These are phyloP conservation scores for Eufriesea mexicana DNA, from an alignment of 1,140 invertebrate species.

Conservation along the genomic window DNA sequence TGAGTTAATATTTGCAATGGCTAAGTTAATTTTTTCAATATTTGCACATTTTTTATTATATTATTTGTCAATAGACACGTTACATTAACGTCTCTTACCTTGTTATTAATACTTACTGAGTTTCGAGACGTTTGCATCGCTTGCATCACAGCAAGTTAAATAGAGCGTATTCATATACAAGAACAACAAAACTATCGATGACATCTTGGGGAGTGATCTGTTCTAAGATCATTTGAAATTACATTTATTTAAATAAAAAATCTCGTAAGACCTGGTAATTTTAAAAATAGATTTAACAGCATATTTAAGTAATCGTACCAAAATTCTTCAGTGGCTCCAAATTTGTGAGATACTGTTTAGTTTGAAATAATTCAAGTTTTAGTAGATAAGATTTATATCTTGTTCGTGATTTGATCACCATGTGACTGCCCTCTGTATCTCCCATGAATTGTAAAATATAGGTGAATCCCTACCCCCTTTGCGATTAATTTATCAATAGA, in stretches of 20 bases:
- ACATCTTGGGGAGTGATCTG: constrained; percentile 34
- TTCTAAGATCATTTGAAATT: constrained; percentile 24
- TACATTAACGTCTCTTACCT: neutral
- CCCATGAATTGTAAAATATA: constrained; percentile 29
- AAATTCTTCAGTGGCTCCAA: neutral
- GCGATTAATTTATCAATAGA: neutral
- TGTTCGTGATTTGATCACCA: neutral
- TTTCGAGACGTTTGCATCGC: constrained; percentile 25
- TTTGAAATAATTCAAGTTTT: neutral
- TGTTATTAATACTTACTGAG: constrained; percentile 46
- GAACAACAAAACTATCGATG: constrained; percentile 34
- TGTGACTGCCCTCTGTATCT: constrained; percentile 31
- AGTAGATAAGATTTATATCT: neutral
- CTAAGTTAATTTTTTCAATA: constrained; percentile 19
- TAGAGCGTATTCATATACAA: constrained; percentile 48
- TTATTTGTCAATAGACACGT: neutral
- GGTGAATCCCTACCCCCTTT: constrained; percentile 30
- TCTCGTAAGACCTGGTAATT: neutral
- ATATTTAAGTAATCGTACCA: neutral
- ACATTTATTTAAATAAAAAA: neutral
- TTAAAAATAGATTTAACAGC: constrained; percentile 54
- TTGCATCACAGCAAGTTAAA: constrained; percentile 40
- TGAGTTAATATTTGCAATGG: constrained; percentile 37
- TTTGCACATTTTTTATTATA: neutral
- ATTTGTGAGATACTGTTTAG: neutral